phyloP scores from a whole-genome alignment of 2,113 vertebrate genomes.

The Corydoras maculifer region DNA sequence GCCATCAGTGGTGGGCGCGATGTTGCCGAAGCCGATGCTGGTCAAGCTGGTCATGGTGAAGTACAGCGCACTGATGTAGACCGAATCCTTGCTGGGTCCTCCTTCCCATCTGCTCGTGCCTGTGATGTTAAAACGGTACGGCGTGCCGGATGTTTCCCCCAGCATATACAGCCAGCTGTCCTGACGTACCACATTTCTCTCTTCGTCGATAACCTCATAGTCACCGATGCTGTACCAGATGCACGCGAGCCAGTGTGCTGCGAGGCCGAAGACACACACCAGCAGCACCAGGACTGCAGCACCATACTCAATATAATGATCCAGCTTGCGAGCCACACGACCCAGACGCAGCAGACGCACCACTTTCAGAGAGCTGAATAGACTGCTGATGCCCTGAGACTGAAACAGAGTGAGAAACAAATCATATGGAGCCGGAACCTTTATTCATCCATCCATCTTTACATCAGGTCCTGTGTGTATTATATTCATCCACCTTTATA shows the following conservation, averaged over 20 bases:
- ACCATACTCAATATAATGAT: constrained; percentile 96
- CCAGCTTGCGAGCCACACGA: constrained; percentile 92
- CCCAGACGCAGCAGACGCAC: constrained; percentile 89
- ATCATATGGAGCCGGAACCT: neutral
- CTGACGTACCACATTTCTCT: constrained; percentile 80
- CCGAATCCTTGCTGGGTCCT: constrained; percentile 89
- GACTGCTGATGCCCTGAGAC: constrained; percentile 89
- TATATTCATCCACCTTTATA: too few species aligned
- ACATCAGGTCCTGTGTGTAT: neutral
- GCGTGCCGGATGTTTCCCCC: constrained; percentile 78
- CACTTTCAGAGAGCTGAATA: constrained; percentile 97
- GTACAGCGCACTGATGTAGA: constrained; percentile 95
- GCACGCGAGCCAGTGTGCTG: constrained; percentile 96
- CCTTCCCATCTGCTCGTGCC: constrained; percentile 93
- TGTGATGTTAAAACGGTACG: constrained; percentile 85
- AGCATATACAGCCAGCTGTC: constrained; percentile 97
- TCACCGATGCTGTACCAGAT: constrained; percentile 99
- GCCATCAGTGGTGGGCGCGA: constrained; percentile 90
- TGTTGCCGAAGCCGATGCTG: constrained; percentile 97
- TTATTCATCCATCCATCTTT: neutral
- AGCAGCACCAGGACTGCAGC: constrained; percentile 91
- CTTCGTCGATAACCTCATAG: constrained; percentile 95
- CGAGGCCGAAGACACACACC: constrained; percentile 96
- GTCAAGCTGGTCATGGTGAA: constrained; percentile 99
- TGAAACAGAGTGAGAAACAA: constrained; percentile 1